Evolutionary conservation across 2,113 vertebrate genomes (phyloP).

Genomic region (Lonchura striata): DNA sequence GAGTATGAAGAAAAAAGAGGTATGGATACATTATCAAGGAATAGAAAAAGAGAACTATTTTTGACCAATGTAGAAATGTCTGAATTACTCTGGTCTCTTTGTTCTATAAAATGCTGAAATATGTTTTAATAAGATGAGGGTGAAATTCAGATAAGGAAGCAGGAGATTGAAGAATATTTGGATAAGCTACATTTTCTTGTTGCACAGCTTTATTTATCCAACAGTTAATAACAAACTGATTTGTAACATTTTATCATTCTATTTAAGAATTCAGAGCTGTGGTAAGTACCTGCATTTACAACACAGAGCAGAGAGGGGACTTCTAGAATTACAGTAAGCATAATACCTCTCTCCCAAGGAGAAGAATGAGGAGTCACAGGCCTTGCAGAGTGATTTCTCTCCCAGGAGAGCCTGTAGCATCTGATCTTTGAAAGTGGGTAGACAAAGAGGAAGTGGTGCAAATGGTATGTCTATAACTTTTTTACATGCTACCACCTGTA

Average conservation of each 20-base stretch:
- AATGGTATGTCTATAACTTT: fast-evolving
- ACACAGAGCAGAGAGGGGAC: too few relatives aligned
- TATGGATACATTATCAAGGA: background rate
- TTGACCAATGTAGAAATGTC: background rate
- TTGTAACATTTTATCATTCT: background rate
- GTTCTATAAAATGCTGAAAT: background rate
- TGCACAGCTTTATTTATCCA: background rate
- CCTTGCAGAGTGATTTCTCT: background rate
- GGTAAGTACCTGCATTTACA: too few relatives aligned
- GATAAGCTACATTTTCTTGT: background rate
- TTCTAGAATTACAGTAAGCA: background rate
- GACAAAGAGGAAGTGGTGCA: background rate
- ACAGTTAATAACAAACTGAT: background rate
- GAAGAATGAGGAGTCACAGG: background rate
- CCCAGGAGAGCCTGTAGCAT: background rate
- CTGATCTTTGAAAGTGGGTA: background rate
- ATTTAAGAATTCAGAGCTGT: background rate
- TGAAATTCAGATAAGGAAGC: background rate
- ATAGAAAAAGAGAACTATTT: background rate
- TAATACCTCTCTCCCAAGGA: background rate
- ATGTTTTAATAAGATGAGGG: background rate
- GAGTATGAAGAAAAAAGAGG: background rate
- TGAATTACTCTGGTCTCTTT: background rate
- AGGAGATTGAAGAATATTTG: background rate
- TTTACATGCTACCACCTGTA: background rate